Conservation (phyloP, 2,113 vertebrate species). For the Ptychochromis oligacanthus region DNA sequence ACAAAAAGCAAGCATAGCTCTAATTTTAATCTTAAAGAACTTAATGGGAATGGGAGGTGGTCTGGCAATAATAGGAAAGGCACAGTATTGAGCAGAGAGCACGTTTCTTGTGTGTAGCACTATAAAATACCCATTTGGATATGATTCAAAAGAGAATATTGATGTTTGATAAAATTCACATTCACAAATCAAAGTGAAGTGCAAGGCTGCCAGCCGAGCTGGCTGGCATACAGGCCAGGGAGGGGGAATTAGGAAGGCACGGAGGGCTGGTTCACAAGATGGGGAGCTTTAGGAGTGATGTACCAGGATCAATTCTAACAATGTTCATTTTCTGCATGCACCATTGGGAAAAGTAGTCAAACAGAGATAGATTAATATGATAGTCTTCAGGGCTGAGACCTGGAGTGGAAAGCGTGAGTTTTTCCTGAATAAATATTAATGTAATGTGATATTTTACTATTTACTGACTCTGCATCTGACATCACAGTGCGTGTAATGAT, state of each 20-base stretch:
- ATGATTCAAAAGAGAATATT: constrained; percentile 67
- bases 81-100: constrained; percentile 10
- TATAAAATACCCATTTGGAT: constrained; percentile 64
- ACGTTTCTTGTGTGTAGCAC: constrained; percentile 31
- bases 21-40: constrained; percentile 29
- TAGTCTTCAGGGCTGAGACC: not conserved
- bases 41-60: not conserved
- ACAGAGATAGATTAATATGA: constrained; percentile 46
- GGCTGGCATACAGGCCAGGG: constrained; percentile 23
- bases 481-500: not conserved
- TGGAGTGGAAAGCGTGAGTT: not conserved
- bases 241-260: constrained; percentile 17
- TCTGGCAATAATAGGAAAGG: not conserved
- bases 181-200: constrained; percentile 70
- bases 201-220: constrained; percentile 35
- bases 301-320: constrained; percentile 57
- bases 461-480: not conserved
- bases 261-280: constrained; percentile 49
- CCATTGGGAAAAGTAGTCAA: constrained; percentile 16
- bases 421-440: constrained; percentile 25
- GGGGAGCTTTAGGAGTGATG: constrained; percentile 37
- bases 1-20: not conserved
- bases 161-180: constrained; percentile 69
- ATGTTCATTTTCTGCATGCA: constrained; percentile 55
- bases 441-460: not conserved